These are phyloP conservation scores for Lonchura striata DNA, from an alignment of 2,113 vertebrate genomes.

Conservation along the genomic window DNA sequence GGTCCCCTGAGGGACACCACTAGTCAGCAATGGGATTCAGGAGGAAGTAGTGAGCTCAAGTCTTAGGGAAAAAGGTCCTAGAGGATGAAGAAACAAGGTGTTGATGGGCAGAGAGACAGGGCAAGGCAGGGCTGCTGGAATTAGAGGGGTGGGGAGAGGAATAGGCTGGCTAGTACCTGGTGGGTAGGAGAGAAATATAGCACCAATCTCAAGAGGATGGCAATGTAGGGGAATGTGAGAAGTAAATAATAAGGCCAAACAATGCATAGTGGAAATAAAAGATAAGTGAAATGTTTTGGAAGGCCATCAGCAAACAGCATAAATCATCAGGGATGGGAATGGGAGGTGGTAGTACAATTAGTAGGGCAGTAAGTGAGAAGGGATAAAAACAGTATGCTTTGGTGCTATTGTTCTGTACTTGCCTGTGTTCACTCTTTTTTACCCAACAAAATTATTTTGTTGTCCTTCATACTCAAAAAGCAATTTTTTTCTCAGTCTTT, in stretches of 20 bases:
- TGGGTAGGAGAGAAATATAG: neutral
- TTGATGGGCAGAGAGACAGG: neutral
- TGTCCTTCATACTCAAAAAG: neutral
- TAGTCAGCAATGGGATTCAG: neutral
- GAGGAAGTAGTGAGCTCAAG: neutral
- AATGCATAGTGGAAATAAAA: neutral
- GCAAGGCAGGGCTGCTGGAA: neutral
- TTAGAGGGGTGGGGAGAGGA: accelerated
- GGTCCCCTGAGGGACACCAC: neutral
- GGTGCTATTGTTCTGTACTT: neutral
- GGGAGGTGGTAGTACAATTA: neutral
- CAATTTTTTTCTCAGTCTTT: neutral
- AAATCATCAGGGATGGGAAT: neutral
- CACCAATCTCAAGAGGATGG: neutral
- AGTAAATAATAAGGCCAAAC: neutral
- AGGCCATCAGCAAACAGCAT: neutral
- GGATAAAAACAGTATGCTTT: neutral
- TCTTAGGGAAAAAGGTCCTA: neutral
- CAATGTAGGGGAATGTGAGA: neutral
- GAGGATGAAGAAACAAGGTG: neutral
- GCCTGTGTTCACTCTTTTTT: neutral
- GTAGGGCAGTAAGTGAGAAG: neutral
- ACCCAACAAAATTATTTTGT: neutral
- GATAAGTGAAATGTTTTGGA: neutral
- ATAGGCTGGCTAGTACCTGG: neutral